These are phyloP conservation scores for Zygothrica quintamaculata DNA, from an alignment of 2,888 invertebrate species.

Conservation along the genomic window DNA sequence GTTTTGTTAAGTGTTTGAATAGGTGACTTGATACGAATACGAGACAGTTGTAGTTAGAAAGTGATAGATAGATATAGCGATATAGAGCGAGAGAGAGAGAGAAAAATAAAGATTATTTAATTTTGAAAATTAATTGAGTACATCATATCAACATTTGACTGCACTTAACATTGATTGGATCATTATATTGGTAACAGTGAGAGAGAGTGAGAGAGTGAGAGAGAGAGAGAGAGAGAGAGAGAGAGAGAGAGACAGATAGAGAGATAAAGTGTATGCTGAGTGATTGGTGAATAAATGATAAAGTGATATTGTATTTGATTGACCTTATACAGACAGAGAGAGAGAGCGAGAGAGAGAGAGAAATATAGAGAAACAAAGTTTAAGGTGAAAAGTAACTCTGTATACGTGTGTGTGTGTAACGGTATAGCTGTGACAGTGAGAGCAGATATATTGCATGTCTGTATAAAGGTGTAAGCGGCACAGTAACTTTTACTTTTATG, in stretches of 20 bases:
- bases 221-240: slow-evolving; percentile 38
- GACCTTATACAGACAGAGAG: neutral
- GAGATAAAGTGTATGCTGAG: no score
- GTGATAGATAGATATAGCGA: slow-evolving; percentile 4
- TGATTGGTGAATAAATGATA: slow-evolving; percentile 28
- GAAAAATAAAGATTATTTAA: neutral
- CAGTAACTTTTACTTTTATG: slow-evolving; percentile 30
- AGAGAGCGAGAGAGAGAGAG: slow-evolving; percentile 17
- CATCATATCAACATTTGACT: no score
- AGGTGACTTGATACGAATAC: slow-evolving; percentile 31
- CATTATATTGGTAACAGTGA: no score
- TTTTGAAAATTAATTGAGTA: no score
- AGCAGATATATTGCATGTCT: no score
- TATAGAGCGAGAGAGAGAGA: slow-evolving; percentile 14
- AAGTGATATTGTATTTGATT: slow-evolving; percentile 6
- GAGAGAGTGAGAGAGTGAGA: slow-evolving; percentile 23
- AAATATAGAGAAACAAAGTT: no score
- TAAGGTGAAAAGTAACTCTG: no score
- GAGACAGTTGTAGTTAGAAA: slow-evolving; percentile 14
- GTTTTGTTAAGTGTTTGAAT: slow-evolving; percentile 27
- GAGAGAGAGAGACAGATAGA: no score
- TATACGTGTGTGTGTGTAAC: no score
- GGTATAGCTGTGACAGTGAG: no score
- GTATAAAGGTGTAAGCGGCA: slow-evolving; percentile 36
- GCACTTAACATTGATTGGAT: no score